Evolutionary conservation across 2,113 vertebrate genomes (phyloP).

Genomic region (Crypturellus undulatus): DNA sequence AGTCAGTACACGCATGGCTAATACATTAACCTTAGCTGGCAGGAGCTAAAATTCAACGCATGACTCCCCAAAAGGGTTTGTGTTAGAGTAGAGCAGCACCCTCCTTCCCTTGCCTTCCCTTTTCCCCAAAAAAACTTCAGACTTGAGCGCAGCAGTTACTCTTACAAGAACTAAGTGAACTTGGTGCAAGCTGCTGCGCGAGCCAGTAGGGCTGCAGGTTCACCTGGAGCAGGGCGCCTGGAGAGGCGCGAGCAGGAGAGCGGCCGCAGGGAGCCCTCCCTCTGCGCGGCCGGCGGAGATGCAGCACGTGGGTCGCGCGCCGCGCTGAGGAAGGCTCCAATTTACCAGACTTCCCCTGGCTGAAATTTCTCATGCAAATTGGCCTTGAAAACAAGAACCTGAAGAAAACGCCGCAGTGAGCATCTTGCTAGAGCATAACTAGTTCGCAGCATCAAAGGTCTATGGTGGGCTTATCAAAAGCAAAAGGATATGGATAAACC

Average conservation of each 20-base stretch:
- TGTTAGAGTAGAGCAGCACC: neutral
- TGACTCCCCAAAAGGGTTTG: neutral
- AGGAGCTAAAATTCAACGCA: neutral
- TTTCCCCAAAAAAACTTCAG: neutral
- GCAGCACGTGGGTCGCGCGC: neutral
- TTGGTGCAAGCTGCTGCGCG: neutral
- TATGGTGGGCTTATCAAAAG: neutral
- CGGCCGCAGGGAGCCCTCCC: neutral
- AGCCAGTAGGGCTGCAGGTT: neutral
- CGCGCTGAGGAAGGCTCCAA: neutral
- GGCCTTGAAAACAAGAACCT: neutral
- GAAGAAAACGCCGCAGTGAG: neutral
- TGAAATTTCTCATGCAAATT: neutral
- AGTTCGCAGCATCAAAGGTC: neutral
- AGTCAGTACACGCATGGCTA: neutral
- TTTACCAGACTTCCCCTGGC: neutral
- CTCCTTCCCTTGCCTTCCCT: neutral
- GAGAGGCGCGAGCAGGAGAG: neutral
- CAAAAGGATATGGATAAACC: neutral
- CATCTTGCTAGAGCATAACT: neutral
- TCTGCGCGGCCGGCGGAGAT: rapidly evolving
- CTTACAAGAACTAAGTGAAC: neutral
- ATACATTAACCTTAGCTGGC: neutral
- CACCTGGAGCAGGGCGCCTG: neutral
- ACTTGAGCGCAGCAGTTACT: neutral